Evolutionary conservation across 2,113 vertebrate genomes (phyloP).

Genomic region (Corythornis madagascariensis): DNA sequence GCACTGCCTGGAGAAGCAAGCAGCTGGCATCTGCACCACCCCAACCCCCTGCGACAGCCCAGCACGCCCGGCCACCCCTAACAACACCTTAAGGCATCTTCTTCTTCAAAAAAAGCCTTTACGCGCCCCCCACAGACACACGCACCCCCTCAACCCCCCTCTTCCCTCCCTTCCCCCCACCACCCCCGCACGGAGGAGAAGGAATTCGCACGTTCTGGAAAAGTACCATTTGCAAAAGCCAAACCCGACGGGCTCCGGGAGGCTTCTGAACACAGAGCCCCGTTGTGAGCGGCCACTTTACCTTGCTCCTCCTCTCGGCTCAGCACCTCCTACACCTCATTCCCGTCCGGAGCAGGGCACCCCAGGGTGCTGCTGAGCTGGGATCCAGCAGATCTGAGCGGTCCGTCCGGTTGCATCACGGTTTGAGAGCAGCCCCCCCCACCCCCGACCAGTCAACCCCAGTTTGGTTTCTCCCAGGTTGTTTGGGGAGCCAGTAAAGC

Average conservation of each 20-base stretch:
- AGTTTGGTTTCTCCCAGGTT: slow-evolving; percentile 45
- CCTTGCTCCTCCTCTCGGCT: slow-evolving; percentile 64
- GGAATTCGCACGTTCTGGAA: background rate
- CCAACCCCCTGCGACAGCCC: fast-evolving
- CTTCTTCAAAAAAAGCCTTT: background rate
- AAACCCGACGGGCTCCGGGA: background rate
- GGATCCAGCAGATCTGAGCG: background rate
- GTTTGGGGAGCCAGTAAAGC: slow-evolving; percentile 42
- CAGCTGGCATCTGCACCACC: background rate
- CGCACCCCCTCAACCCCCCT: background rate
- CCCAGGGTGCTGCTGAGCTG: background rate
- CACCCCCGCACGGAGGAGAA: background rate
- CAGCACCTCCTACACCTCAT: slow-evolving; percentile 53
- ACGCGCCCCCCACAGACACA: no score
- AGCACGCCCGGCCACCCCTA: background rate
- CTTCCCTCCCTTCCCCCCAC: fast-evolving
- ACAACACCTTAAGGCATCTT: background rate
- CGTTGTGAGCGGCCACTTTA: slow-evolving; percentile 16
- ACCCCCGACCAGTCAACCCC: background rate
- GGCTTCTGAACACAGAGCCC: slow-evolving; percentile 42
- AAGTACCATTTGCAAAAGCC: slow-evolving; percentile 40
- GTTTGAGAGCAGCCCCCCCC: background rate
- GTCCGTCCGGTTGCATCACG: background rate
- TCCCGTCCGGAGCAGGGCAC: slow-evolving; percentile 26
- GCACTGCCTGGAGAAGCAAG: background rate